Base-by-base conservation (phyloP, 2,113 vertebrate species). In the Rhinichthys klamathensis region DNA sequence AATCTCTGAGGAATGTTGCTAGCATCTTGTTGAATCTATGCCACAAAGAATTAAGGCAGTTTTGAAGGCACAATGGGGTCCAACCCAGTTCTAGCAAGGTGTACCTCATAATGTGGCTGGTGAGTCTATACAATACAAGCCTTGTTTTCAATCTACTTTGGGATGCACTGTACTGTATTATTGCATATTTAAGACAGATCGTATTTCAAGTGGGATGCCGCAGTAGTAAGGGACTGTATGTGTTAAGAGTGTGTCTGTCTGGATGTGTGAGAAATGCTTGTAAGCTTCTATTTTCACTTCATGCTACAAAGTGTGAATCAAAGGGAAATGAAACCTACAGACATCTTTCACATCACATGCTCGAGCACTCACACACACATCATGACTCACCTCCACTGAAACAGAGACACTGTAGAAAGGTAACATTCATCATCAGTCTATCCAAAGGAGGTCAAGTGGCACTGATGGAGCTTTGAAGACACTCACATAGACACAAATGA, bases 391-490 rank as follows among this genome's bases (percentile, higher is more conserved):
- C 67, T 38, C 32, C 32, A 70, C 35, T 49, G n/a, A 63, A n/a
- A 83, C 30, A 9, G 58, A 84, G 3, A 10, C 75, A 63, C 25
- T 65, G 41, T 60, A 72, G 65, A 84, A 87, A 63, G 75, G 75
- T 83, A 58, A 63, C 86, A 87, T 84, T 87, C 74, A 87, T 84
- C 74, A 73, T 12, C 21, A 83, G 75, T 61, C 78, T 9, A n/a
- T 87, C 25, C 23, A 7, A 46, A 73, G 70, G 23, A 73, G 23
- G 23, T 46, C 70, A 46, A 73, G 70, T 73, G 38, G 38, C 38
- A 73, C 70, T 87, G 63, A 76, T 69, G 21, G 16, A 51, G 74
- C 10, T 46, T 75, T 78, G n/a, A 83, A 75, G 38, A 69, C 69
- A 44, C 46, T 1, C 46, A 15, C 67, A 65, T 54, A 80, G 54